A percentile compares a stretch with the other conserved stretches of the same genome.
Evolutionary conservation across 2,888 invertebrate species (phyloP).

Genomic region (Diaperis boleti): DNA sequence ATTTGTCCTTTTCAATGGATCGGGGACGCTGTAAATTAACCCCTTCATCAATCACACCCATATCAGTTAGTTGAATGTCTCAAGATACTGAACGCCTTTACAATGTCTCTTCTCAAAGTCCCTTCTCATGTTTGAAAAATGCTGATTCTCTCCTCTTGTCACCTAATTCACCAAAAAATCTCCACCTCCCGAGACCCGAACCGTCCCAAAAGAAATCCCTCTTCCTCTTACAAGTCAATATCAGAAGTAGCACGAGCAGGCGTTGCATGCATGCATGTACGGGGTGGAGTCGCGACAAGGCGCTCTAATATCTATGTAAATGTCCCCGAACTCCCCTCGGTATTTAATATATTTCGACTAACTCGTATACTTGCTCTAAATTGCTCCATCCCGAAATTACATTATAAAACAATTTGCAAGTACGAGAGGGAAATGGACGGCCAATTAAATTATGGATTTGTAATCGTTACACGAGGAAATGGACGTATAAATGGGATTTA

Average conservation of each 20-base stretch:
- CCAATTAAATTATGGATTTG: slow-evolving; percentile 24
- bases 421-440: slow-evolving; percentile 9
- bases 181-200: too few species aligned
- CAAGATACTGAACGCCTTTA: too few species aligned
- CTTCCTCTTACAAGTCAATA: not conserved
- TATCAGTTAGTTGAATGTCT: too few species aligned
- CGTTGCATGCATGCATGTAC: slow-evolving; percentile 5
- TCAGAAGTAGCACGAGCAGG: not conserved
- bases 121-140: too few species aligned
- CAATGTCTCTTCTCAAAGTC: too few species aligned
- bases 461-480: slow-evolving; percentile 7
- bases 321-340: not conserved
- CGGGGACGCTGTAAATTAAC: too few species aligned
- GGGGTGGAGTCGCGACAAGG: slow-evolving; percentile 3
- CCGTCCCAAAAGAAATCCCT: too few species aligned
- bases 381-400: slow-evolving; percentile 7
- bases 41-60: too few species aligned
- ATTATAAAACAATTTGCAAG: slow-evolving; percentile 20
- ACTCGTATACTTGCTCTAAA: not conserved
- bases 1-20: too few species aligned
- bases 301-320: slow-evolving; percentile 11
- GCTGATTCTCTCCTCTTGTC: too few species aligned
- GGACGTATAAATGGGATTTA: slow-evolving; percentile 5
- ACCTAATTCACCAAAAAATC: too few species aligned
- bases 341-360: not conserved